Evolutionary conservation across 2,797 vertebrate genomes (phyloP).

Genomic region (Lagocephalus sceleratus): DNA sequence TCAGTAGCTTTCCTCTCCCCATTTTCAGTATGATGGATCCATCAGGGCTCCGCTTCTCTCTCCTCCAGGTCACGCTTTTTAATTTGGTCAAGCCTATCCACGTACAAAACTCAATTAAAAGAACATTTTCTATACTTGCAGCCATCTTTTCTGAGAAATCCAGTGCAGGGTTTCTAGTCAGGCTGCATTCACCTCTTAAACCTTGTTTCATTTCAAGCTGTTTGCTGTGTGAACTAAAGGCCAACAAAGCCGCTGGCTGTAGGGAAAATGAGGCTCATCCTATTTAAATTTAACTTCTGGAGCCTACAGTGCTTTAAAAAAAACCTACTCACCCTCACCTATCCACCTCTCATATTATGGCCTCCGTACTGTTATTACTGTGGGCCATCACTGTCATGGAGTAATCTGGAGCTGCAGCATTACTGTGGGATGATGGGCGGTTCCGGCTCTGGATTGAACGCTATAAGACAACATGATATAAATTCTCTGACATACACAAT

Average conservation of each 20-base stretch:
- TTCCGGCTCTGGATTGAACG: constrained; percentile 45
- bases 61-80: constrained; percentile 30
- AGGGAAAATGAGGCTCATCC: constrained; percentile 31
- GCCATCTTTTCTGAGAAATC: neutral
- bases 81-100: constrained; percentile 38
- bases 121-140: constrained; percentile 4
- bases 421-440: constrained; percentile 19
- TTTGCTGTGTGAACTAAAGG: constrained; percentile 28
- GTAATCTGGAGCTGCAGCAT: constrained; percentile 35
- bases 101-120: constrained; percentile 42
- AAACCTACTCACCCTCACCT: constrained; percentile 53
- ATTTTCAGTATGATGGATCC: constrained; percentile 22
- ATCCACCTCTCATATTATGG: constrained; percentile 56
- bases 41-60: constrained; percentile 31
- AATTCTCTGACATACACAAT: constrained; percentile 9
- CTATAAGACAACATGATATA: constrained; percentile 22
- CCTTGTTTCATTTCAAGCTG: constrained; percentile 38
- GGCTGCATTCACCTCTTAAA: constrained; percentile 24
- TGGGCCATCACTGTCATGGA: constrained; percentile 38
- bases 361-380: constrained; percentile 49
- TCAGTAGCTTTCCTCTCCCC: constrained; percentile 26
- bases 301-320: constrained; percentile 38
- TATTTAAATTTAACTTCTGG: constrained; percentile 43
- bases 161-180: neutral
- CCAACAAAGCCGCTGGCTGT: constrained; percentile 53